These are phyloP conservation scores for Pundamilia nyererei DNA, from an alignment of 2,113 vertebrate species.

Conservation along the genomic window DNA sequence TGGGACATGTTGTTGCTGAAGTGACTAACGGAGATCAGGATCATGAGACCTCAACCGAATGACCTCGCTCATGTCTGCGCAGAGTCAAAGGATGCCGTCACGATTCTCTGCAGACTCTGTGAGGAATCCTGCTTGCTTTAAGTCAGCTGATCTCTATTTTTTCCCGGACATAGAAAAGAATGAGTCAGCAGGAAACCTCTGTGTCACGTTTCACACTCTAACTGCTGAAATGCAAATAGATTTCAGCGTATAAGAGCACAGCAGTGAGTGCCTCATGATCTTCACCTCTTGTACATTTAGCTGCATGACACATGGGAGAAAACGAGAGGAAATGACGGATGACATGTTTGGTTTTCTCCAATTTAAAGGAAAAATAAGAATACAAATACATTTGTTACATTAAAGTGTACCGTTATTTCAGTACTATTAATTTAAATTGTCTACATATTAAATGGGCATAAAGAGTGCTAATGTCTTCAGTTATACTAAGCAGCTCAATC, in stretches of 20 bases:
- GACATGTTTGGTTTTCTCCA: background rate
- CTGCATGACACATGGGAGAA: background rate
- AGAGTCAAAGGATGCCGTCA: background rate
- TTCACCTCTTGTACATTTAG: background rate
- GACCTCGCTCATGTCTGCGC: background rate
- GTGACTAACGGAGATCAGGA: slow-evolving; percentile 24
- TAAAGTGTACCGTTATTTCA: accelerated
- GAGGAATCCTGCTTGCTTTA: background rate
- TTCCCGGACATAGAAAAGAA: background rate
- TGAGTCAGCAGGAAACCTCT: background rate
- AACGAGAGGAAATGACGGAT: background rate
- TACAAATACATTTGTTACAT: background rate
- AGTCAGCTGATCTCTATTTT: background rate
- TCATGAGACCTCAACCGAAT: slow-evolving; percentile 12
- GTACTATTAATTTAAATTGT: accelerated
- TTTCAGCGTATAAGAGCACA: background rate
- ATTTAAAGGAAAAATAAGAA: background rate
- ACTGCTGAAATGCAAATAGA: background rate
- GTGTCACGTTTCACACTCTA: background rate
- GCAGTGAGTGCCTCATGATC: slow-evolving; percentile 31
- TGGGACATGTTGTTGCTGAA: slow-evolving; percentile 13
- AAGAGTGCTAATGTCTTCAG: background rate
- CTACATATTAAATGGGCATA: background rate
- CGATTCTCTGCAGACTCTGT: background rate
- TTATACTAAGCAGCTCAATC: background rate